Evolutionary conservation across 2,797 vertebrate genomes (phyloP).

Genomic region (Cyprinella venusta): DNA sequence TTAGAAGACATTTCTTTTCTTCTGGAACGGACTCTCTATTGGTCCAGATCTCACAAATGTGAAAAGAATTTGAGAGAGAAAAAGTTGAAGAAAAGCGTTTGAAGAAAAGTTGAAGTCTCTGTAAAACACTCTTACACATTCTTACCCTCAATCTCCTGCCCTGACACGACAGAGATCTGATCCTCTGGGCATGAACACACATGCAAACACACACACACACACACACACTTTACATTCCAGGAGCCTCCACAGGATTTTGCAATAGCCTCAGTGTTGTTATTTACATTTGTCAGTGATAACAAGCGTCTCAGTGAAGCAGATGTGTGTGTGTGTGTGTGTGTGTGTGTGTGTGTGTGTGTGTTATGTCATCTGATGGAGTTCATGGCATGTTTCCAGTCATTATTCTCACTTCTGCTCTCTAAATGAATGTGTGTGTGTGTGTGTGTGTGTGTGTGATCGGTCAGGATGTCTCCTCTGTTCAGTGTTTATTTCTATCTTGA

Average conservation of each 20-base stretch:
- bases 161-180: slow-evolving; percentile 8
- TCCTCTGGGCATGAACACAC: neutral
- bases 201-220: neutral
- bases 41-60: neutral
- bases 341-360: neutral
- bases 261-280: neutral
- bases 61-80: neutral
- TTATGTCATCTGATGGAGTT: neutral
- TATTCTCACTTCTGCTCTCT: neutral
- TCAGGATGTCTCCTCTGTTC: neutral
- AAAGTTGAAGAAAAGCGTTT: too few relatives aligned
- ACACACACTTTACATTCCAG: slow-evolving; percentile 37
- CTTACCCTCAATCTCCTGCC: slow-evolving; percentile 6
- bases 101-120: neutral
- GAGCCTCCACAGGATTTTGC: slow-evolving; percentile 1
- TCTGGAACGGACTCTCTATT: neutral
- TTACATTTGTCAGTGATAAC: neutral
- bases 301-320: neutral
- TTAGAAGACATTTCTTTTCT: neutral
- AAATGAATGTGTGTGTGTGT: neutral
- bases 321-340: neutral
- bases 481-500: too few relatives aligned
- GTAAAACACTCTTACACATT: slow-evolving; percentile 10
- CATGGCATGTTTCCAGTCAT: neutral
- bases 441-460: neutral